A percentile compares a stretch with the other conserved stretches of the same genome.
phyloP scores from a whole-genome alignment of 2,113 vertebrate species.

The Ictalurus punctatus region DNA sequence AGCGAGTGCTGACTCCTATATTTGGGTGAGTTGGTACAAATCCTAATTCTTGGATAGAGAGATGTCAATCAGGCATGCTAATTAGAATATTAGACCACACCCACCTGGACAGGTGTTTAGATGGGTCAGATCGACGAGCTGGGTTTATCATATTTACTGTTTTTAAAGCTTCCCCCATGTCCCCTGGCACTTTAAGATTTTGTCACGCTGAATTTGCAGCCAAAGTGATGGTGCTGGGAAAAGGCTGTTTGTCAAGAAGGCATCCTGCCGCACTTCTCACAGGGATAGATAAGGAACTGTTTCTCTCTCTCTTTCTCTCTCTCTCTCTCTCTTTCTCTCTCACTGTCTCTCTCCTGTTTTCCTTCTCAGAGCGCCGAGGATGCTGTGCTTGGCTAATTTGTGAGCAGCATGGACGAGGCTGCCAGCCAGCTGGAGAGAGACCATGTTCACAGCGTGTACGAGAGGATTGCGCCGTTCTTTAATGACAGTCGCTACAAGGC shows the following conservation, averaged over 20 bases:
- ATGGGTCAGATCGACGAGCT: background rate
- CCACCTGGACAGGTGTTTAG: background rate
- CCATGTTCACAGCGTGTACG: constrained; percentile 74
- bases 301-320: background rate
- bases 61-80: background rate
- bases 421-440: constrained; percentile 73
- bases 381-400: constrained; percentile 56
- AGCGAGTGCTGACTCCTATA: background rate
- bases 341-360: background rate
- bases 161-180: background rate
- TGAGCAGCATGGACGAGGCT: constrained; percentile 75
- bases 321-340: background rate
- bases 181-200: constrained; percentile 7
- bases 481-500: constrained; percentile 75
- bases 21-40: background rate
- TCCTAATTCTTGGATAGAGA: background rate
- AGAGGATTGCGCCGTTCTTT: constrained; percentile 80
- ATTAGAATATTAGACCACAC: background rate
- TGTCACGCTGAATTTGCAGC: background rate
- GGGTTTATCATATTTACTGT: background rate
- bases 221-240: background rate
- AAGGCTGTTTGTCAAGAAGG: constrained; percentile 21
- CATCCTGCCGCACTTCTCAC: background rate
- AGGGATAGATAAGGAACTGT: constrained; percentile 10
- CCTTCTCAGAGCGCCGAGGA: constrained; percentile 54